Evolutionary conservation across 2,113 vertebrate species (phyloP), one percentile per base, ranked within the genome.

Genomic region (Lontra canadensis): DNA sequence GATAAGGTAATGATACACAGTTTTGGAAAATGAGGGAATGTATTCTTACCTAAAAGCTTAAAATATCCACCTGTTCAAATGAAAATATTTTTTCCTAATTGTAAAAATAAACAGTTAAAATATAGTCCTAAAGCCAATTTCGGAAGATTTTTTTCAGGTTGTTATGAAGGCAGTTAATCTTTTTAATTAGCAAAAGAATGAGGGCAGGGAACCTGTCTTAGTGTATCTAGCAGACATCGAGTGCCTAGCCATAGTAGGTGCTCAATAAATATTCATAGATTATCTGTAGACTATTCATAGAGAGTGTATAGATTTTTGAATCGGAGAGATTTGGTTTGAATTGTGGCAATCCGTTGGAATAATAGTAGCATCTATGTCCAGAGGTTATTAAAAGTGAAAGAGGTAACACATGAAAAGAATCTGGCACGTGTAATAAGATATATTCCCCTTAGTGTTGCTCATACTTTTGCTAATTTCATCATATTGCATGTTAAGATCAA

Each of bases 401-500:
- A 74, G 25, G 63, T 69, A 89, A 73, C 42, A 42, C 31, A 36
- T 52, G 20, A 44, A 91, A 76, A 86, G 55, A n/a, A 82, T 52
- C 57, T 59, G 67, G 61, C 31, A 69, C 3, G 20, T 69, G 44
- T 44, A 71, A 86, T 84, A 67, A 93, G 34, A 26, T 65, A 61
- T 13, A 25, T 79, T 78, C 92, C 34, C 67, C 78, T 80, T 65
- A n/a, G 23, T 81, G 52, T 13, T 76, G n/a, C 92, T 93, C 79
- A 59, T 44, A 90, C 26, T 92, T 94, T 83, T 83, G 85, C 76
- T 90, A 92, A 87, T 90, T 96, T 97, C 34, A 44, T 59, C 73
- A 73, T 76, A 90, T 81, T 65, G 42, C 69, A 94, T 71, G n/a
- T 93, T 83, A 97, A 86, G 65, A 88, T 84, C 80, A 74, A 94